Base-by-base conservation (phyloP, 2,113 vertebrate genomes). In the Pterocles orientalis region DNA sequence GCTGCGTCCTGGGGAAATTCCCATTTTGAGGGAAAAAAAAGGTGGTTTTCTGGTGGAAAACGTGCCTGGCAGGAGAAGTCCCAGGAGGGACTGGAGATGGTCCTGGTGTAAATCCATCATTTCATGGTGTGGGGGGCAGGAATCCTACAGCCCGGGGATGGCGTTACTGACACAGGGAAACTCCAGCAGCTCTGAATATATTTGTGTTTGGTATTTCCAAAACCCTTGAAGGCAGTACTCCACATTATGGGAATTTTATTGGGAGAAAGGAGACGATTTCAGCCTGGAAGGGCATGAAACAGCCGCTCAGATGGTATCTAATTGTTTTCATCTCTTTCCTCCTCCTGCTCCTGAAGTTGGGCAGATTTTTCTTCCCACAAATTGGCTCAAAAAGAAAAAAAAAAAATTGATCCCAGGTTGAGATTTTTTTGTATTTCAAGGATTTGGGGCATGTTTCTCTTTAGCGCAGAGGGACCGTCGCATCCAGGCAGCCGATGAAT, bases 321-420 rank as follows among this genome's bases (percentile, higher is more conserved):
- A 76, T 50, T 90, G 54, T 34, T 82, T 82, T 72, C 58, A 62
- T 78, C 64, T 80, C 75, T 71, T 78, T 89, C 76, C 25, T 89
- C 47, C 9, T 0, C 24, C 51, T 6, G 0, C 47, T 82, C 5
- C 76, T 62, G 5, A 73, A 62, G 56, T 62, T 2, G 1, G 28
- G 54, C 1, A 3, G 34, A 18, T 47, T 82, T 89, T 82, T 78
- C 47, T 73, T 50, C 81, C 70, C 47, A 57, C 60, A 86, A 68
- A 73, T 73, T 58, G 36, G 21, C 53, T 86, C 60, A 29, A 48
- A 84, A 91, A 82, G 39, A 80, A 41, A 41, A 41, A 41, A 41
- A 41, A 78, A 65, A 66, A 62, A 77, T 50, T 85, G 80, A 85
- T 90, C 86, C 90, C 76, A 90, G 76, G 76, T 69, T 73, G 65